These are phyloP conservation scores for Rhopalosiphum maidis DNA, from an alignment of 1,140 invertebrate genomes.

Conservation along the genomic window DNA sequence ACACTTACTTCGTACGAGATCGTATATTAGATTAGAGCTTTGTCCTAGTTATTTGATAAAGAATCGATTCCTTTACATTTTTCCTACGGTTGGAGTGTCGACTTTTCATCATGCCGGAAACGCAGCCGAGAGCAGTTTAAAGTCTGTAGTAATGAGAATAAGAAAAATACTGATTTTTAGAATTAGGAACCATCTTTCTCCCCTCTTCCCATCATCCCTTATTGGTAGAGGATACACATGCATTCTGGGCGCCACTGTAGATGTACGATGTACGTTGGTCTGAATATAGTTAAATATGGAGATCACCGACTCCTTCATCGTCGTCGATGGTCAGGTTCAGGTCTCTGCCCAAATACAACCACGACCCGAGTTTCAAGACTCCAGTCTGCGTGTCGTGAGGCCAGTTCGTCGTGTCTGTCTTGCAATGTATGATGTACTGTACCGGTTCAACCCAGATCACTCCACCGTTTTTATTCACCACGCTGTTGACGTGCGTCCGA, in stretches of 20 bases:
- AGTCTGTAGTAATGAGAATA: background rate
- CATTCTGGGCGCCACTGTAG: background rate
- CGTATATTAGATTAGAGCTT: background rate
- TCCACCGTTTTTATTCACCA: constrained; percentile 64
- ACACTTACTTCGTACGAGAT: background rate
- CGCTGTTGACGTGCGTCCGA: constrained; percentile 24
- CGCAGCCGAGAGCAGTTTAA: background rate
- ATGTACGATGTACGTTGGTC: background rate
- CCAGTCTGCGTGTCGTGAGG: constrained; percentile 76
- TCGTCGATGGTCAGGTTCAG: constrained; percentile 65
- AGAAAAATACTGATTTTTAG: background rate
- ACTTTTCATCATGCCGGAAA: background rate
- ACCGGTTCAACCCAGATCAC: constrained; percentile 75
- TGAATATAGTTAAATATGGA: background rate
- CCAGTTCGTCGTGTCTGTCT: constrained; percentile 73
- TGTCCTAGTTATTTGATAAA: background rate
- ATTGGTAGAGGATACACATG: background rate
- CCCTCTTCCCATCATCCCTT: background rate
- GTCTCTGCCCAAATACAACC: constrained; percentile 72
- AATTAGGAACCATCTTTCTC: background rate
- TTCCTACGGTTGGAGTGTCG: background rate
- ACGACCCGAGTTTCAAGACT: constrained; percentile 71
- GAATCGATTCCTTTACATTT: background rate
- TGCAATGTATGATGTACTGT: constrained; percentile 72
- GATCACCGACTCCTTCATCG: background rate